phyloP scores from a whole-genome alignment of 2,797 vertebrate genomes.

The Falco columbarius region DNA sequence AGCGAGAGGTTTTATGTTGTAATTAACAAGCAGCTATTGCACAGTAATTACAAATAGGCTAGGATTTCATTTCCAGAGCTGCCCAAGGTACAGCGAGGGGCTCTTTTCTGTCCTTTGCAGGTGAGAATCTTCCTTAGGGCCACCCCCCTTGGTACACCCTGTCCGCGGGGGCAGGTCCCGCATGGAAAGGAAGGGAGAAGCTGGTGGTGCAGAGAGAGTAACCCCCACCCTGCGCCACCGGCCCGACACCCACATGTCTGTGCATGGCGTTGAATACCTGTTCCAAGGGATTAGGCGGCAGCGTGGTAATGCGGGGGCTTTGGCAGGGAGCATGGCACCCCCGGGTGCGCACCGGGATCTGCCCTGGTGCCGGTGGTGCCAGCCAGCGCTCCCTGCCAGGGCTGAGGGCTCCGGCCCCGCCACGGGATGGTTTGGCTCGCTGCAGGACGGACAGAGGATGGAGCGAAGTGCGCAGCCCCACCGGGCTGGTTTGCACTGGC shows the following conservation, averaged over 20 bases:
- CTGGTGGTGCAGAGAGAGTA: neutral
- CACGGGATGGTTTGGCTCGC: neutral
- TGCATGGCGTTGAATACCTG: neutral
- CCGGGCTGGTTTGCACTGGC: accelerated
- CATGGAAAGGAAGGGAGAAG: neutral
- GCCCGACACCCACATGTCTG: neutral
- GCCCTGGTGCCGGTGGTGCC: neutral
- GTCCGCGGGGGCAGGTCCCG: accelerated
- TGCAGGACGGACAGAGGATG: neutral
- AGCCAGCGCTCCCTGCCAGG: neutral
- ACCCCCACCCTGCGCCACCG: neutral
- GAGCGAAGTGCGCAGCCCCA: accelerated
- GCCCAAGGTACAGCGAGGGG: neutral
- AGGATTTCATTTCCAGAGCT: neutral
- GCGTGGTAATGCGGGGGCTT: neutral
- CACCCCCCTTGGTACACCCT: accelerated
- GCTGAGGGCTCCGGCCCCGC: neutral
- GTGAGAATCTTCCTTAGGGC: neutral
- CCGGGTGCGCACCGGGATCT: accelerated
- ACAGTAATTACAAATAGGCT: neutral
- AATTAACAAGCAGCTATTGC: constrained; percentile 4
- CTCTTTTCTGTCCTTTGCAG: neutral
- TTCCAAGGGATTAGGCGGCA: neutral
- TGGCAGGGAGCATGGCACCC: neutral
- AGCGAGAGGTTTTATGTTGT: neutral